phyloP scores from a whole-genome alignment of 53 echinoderm and acorn worm species.

The Antedon mediterranea region DNA sequence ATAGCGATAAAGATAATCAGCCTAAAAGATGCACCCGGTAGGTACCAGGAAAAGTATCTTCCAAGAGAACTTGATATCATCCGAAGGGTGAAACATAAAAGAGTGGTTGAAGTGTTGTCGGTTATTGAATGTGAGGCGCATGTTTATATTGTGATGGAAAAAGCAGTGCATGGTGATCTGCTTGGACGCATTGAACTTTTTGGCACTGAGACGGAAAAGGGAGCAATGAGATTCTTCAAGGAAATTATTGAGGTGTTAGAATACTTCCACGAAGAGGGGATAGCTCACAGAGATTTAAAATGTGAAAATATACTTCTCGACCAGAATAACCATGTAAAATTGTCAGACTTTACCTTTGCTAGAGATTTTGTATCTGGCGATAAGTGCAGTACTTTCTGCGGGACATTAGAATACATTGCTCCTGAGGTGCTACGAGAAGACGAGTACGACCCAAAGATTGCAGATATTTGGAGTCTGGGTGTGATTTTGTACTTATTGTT shows the following conservation, averaged over 20 bases:
- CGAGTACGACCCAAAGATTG: background rate
- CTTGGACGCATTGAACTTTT: background rate
- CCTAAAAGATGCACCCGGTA: background rate
- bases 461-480: conserved; percentile 5
- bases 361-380: background rate
- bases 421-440: background rate
- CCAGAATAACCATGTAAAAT: background rate
- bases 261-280: conserved; percentile 2
- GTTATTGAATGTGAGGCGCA: background rate
- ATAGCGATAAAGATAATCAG: background rate
- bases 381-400: background rate
- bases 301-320: background rate
- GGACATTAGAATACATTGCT: conserved; percentile 4
- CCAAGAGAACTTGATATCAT: background rate
- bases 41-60: background rate
- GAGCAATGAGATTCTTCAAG: background rate
- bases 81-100: background rate
- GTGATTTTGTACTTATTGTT: conserved; percentile 2
- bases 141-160: background rate
- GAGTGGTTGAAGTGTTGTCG: background rate
- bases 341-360: background rate
- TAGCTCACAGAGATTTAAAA: conserved; percentile 2
- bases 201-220: background rate
- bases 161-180: background rate
- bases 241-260: background rate